Base-by-base conservation (phyloP, 1,140 invertebrate species). In the Drosophila orena region DNA sequence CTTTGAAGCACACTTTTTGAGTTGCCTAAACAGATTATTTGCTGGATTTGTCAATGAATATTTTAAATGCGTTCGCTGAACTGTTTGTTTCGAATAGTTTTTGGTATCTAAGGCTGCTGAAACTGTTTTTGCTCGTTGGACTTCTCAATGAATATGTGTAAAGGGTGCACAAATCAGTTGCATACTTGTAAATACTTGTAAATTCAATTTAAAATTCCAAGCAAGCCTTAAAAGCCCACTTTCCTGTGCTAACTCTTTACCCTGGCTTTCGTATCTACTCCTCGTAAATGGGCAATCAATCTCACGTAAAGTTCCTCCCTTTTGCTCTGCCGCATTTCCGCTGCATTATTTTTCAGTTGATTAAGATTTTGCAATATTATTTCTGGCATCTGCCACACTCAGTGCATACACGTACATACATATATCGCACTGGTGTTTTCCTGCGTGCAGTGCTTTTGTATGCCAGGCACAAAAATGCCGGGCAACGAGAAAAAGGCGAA, bases 391-490 rank as follows among this genome's bases (percentile, higher is more conserved):
- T 53, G 50, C 47, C 44, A n/a, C 20, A n/a, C 46, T 49, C 17
- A 3, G 22, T 0, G 22, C 44, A 12, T 24, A 24, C 22, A 0
- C 3, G 38, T 17, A 22, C n/a, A n/a, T n/a, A n/a, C n/a, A 17
- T 17, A 17, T 12, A 50, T 50, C 24, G 47, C 12, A 20, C 14
- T 59, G 59, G n/a, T 12, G 34, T 64, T 52, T 43, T 37, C 20
- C 56, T 65, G 62, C 56, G 56, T 60, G 37, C 46, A 30, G 22
- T 52, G 46, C 46, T 60, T 60, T 40, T 68, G 60, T 27, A 43
- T 44, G 58, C 27, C 22, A 27, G 15, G 30, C 15, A 52, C 22
- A 37, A 14, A 68, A 53, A 35, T 50, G 15, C 24, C 17, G 3
- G 15, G 15, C 27, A 20, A 35, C 3, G 11, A 43, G 17, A 20